Evolutionary conservation across 2,888 invertebrate genomes (phyloP).

Genomic region (Cyclophora albipunctata): DNA sequence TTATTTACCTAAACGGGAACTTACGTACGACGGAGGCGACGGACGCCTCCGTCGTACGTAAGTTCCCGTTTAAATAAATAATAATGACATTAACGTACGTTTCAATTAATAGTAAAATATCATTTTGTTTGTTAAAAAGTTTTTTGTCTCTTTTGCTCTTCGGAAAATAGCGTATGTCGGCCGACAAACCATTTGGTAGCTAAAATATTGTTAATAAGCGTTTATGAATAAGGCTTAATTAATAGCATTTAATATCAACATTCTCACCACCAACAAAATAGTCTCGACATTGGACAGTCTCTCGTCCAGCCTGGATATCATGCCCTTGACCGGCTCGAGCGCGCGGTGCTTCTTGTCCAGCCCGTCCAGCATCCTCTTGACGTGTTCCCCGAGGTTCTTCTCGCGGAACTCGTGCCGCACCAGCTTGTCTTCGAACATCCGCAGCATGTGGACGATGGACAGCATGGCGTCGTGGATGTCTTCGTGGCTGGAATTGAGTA

Average conservation of each 20-base stretch:
- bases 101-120: no score
- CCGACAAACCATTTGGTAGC: no score
- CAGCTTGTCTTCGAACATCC: conserved; percentile 86
- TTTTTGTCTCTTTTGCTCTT: no score
- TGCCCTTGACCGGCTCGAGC: conserved; percentile 81
- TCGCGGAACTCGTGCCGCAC: conserved; percentile 90
- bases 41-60: no score
- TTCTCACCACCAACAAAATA: conserved; percentile 79
- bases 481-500: conserved; percentile 69
- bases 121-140: not conserved
- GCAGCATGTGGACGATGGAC: conserved; percentile 86
- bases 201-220: no score
- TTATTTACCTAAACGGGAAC: no score
- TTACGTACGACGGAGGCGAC: no score
- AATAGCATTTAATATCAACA: no score
- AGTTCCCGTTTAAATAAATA: no score
- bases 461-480: conserved; percentile 86
- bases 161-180: no score
- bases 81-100: no score
- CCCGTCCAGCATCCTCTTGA: conserved; percentile 82
- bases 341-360: conserved; percentile 83
- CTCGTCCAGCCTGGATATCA: conserved; percentile 83
- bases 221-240: no score
- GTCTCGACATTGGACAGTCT: conserved; percentile 85
- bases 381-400: conserved; percentile 83